These are phyloP conservation scores for Margaritifera margaritifera DNA, from an alignment of 2,888 invertebrate genomes.

Conservation along the genomic window DNA sequence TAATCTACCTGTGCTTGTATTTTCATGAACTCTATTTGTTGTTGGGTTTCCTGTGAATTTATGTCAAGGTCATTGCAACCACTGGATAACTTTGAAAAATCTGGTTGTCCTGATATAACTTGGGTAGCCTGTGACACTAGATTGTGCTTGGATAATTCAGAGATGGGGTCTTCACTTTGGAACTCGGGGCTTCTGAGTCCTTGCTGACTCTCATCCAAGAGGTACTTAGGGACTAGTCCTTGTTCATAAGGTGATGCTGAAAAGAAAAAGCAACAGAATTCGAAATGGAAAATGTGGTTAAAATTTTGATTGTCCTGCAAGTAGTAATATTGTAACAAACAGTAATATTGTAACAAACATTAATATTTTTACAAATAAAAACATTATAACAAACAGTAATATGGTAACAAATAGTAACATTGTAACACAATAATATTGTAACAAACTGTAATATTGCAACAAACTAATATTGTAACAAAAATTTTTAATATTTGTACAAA, in stretches of 20 bases:
- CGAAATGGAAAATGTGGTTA: not conserved
- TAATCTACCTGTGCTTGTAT: constrained; percentile 64
- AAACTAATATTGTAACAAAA: too few species aligned
- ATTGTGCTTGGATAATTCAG: constrained; percentile 14
- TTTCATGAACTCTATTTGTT: constrained; percentile 64
- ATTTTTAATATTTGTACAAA: too few species aligned
- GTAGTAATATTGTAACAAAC: not conserved
- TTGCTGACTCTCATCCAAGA: constrained; percentile 34
- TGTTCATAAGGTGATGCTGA: constrained; percentile 53
- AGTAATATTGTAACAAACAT: not conserved
- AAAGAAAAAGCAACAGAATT: constrained; percentile 7
- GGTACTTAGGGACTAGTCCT: constrained; percentile 56
- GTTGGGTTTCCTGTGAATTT: constrained; percentile 54
- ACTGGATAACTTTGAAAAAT: constrained; percentile 34
- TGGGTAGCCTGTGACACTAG: constrained; percentile 6
- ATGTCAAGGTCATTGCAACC: constrained; percentile 41
- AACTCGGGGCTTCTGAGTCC: constrained; percentile 32
- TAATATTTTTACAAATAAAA: too few species aligned
- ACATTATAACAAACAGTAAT: too few species aligned
- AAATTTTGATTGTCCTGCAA: not conserved
- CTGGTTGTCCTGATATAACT: constrained; percentile 22
- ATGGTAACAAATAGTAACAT: too few species aligned
- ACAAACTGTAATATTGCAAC: too few species aligned
- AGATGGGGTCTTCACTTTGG: constrained; percentile 21
- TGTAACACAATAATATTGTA: too few species aligned